Evolutionary conservation across 2,113 vertebrate genomes (phyloP), one percentile per base, ranked within the genome.

Genomic region (Thalassoma bifasciatum): DNA sequence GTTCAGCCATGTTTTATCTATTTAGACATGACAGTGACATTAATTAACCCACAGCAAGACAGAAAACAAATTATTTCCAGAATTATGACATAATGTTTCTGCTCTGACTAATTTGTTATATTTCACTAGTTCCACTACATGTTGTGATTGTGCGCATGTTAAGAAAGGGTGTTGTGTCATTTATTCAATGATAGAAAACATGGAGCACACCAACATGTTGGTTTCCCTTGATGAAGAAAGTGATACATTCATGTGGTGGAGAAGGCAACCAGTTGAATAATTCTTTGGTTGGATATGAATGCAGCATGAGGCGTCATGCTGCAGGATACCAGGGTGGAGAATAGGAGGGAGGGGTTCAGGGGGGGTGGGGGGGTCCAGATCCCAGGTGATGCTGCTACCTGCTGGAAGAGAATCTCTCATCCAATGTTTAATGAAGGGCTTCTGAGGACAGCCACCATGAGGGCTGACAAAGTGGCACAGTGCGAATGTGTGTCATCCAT

Each of bases 401-500:
- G 88, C 80, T 71, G 83, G 80, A 80, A 86, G 82, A 89, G 77
- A 88, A 66, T 76, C 63, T 89, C 80, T 90, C 85, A 89, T 90
- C 90, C 88, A 71, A 63, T 84, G 85, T 88, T 81, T 78, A 92
- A 92, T 92, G 90, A 92, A 92, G 91, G 90, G 90, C 91, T 89
- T 85, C 68, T 75, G 66, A 73, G 44, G 81, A 63, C 23, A 68
- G 30, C 84, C 66, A 66, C 75, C 78, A 30, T 14, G 11, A 70
- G 56, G 77, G 79, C 75, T 53, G 58, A 68, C 37, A 24, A 74
- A 71, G 51, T 50, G 36, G 57, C 57, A 52, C 58, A 65, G 66
- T 76, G 75, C 69, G 58, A n/a, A 81, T 68, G 66, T 67, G 66
- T 80, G 74, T 62, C 36, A 63, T 77, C 67, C 67, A 83, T 75